Base-by-base conservation (phyloP, 2,888 invertebrate genomes). In the Atethmia centrago region DNA sequence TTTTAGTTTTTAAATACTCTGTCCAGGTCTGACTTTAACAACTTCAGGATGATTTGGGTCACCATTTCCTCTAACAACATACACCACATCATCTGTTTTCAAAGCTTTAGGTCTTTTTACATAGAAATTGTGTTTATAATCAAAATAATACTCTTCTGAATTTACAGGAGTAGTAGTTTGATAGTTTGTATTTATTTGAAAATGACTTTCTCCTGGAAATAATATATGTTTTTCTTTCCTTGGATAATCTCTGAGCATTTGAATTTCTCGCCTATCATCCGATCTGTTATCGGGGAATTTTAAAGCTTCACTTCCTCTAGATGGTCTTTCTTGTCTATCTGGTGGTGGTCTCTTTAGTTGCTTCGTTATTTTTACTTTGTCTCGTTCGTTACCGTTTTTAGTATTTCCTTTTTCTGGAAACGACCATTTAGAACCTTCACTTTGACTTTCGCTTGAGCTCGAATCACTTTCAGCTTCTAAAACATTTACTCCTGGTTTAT, bases 11-110 rank as follows among this genome's bases (percentile, higher is more conserved):
- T 63, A 75, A 21, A 87, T 64, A 9, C 75, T 83, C 66, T 95
- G 88, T 55, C 95, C 95, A 10, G 93, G 93, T 80, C 86, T 91
- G n/a, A 95, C 75, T 85, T 91, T 93, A 2, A 96, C 88, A 66
- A 96, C 88, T 91, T 96, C 96, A 16, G 96, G 96, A 75, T 92
- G 89, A 82, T 93, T 95, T 0, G 96, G 96, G 85, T 96, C 96
- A 0, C 95, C 94, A 77, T 96, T 93, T 0, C 96, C 96, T 88
- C 96, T 93, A 0, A 96, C 92, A 49, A 96, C 89, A 63, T 96
- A 96, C n/a, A 96, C 91, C 3, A 94, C 93, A 71, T 89, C 36
- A 19, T 87, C 91, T 69, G 89, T 88, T 58, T 91, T 87, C n/a
- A 87, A 71, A 59, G 79, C 62, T 68, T 79, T 72, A 4, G 77